A percentile compares a stretch with the other conserved stretches of the same genome.
Evolutionary conservation across 1,140 invertebrate species (phyloP).

Genomic region (Drosophila suzukii): DNA sequence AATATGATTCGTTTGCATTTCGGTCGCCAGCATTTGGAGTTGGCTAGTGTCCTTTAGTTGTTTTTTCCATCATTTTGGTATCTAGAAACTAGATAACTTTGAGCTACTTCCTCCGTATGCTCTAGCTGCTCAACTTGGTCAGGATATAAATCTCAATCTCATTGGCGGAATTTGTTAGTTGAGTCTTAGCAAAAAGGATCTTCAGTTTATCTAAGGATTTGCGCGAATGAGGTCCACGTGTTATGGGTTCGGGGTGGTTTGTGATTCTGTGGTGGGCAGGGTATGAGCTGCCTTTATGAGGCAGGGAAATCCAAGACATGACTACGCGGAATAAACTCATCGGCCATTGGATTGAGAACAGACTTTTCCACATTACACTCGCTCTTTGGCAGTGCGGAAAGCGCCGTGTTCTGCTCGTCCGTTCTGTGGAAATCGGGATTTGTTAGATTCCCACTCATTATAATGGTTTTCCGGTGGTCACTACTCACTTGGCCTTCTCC

Average conservation of each 20-base stretch:
- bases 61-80: conserved; percentile 30
- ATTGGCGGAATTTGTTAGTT: conserved; percentile 30
- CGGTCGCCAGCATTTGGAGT: conserved; percentile 54
- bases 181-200: conserved; percentile 26
- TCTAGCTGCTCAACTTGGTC: conserved; percentile 34
- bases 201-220: conserved; percentile 42
- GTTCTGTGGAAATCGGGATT: conserved; percentile 47
- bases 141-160: conserved; percentile 38
- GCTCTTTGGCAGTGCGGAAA: conserved; percentile 81
- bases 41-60: conserved; percentile 29
- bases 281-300: conserved; percentile 57
- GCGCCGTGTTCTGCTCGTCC: conserved; percentile 71
- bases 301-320: conserved; percentile 69
- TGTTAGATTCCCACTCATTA: not conserved
- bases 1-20: conserved; percentile 75
- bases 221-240: conserved; percentile 52
- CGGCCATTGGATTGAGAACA: conserved; percentile 91
- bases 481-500: conserved; percentile 79
- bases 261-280: conserved; percentile 32
- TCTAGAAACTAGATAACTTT: conserved; percentile 35
- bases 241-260: conserved; percentile 48
- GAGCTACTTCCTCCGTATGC: conserved; percentile 36
- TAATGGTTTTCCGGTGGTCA: not conserved
- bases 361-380: conserved; percentile 85
- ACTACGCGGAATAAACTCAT: conserved; percentile 89